Evolutionary conservation across 2,113 vertebrate species (phyloP).

Genomic region (Larimichthys crocea): DNA sequence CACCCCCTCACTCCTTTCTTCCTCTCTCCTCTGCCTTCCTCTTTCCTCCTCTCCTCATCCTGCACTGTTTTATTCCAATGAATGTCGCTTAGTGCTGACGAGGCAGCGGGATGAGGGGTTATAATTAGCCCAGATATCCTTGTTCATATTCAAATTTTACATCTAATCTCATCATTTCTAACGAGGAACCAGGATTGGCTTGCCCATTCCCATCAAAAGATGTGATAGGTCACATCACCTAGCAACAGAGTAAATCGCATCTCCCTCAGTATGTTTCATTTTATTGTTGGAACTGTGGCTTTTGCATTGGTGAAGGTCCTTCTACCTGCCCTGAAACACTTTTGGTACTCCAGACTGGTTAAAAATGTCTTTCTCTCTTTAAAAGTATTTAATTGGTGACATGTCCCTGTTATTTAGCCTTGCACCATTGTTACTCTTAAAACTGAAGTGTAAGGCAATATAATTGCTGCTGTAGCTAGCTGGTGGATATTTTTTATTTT

Average conservation of each 20-base stretch:
- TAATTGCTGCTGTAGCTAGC: not conserved
- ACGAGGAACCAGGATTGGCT: slow-evolving; percentile 61
- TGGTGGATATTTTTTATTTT: not conserved
- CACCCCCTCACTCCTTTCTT: slow-evolving; percentile 47
- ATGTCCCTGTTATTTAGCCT: not conserved
- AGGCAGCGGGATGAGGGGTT: slow-evolving; percentile 72
- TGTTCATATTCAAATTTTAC: slow-evolving; percentile 79
- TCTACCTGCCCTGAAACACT: not conserved
- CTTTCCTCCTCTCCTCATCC: slow-evolving; percentile 37
- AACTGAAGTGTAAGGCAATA: not conserved
- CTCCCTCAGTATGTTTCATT: slow-evolving; percentile 34
- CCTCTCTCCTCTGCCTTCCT: slow-evolving; percentile 23
- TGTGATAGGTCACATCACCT: slow-evolving; percentile 64
- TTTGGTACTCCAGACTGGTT: not conserved
- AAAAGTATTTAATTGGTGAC: not conserved
- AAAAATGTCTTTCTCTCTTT: not conserved
- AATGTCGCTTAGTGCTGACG: slow-evolving; percentile 73
- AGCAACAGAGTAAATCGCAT: slow-evolving; percentile 56
- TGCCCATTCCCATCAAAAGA: slow-evolving; percentile 51
- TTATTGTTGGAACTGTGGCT: not conserved
- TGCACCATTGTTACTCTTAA: not conserved
- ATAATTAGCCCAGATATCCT: slow-evolving; percentile 79
- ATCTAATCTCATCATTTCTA: slow-evolving; percentile 77
- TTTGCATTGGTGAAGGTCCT: not conserved
- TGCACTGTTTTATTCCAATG: slow-evolving; percentile 56